A percentile compares a stretch with the other conserved stretches of the same genome.
phyloP scores from a whole-genome alignment of 2,888 invertebrate species.

The Clistopyga incitator region DNA sequence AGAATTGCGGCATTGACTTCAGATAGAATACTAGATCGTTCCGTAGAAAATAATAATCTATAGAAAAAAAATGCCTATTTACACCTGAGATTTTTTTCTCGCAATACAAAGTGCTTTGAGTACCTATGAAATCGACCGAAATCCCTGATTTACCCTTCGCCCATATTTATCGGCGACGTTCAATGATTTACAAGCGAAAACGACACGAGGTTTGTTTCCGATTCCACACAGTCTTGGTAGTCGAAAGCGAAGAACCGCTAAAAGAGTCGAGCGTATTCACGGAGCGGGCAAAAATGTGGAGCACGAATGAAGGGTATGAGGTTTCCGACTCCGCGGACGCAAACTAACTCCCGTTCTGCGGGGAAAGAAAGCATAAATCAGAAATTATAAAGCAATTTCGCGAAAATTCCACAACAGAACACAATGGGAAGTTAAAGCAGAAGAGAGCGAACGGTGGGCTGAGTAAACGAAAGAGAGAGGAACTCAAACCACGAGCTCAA shows the following conservation, averaged over 20 bases:
- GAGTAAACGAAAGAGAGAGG: conserved; percentile 2
- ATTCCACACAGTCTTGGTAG: not conserved
- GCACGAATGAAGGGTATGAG: not conserved
- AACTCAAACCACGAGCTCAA: conserved; percentile 25
- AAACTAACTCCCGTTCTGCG: conserved; percentile 39
- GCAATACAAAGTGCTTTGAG: too few species aligned
- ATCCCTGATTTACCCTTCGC: not conserved
- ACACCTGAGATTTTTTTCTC: too few species aligned
- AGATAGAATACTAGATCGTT: too few species aligned
- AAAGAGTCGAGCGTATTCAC: conserved; percentile 41
- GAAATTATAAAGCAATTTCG: conserved; percentile 80
- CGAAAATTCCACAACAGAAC: conserved; percentile 74
- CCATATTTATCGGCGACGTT: not conserved
- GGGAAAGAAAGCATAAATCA: conserved; percentile 75
- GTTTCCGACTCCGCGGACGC: not conserved
- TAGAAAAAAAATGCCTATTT: too few species aligned
- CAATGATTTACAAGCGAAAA: not conserved
- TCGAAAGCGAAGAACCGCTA: conserved; percentile 12
- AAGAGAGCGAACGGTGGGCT: not conserved
- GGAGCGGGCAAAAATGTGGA: not conserved
- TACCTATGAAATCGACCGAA: too few species aligned
- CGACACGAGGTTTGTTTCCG: not conserved
- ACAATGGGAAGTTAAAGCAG: conserved; percentile 51
- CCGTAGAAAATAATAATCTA: too few species aligned
- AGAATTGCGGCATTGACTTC: too few species aligned